Conservation (phyloP, 2,113 vertebrate genomes). For the Ophiodon elongatus region DNA sequence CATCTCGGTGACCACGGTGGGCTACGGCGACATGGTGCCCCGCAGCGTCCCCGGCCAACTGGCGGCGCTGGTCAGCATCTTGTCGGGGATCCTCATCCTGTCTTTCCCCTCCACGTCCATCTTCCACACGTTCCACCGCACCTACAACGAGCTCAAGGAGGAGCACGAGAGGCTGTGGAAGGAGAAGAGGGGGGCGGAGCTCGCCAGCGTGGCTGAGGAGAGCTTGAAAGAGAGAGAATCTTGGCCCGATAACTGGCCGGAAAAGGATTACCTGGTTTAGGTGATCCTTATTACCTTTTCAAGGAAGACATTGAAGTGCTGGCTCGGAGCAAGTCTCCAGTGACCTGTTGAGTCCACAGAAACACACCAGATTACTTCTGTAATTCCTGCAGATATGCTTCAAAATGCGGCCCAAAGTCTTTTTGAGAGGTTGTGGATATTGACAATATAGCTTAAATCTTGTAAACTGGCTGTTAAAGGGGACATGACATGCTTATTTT, state of each 20-base stretch:
- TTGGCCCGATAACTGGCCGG: slow-evolving; percentile 17
- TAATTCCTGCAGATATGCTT: neutral
- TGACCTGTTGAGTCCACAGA: neutral
- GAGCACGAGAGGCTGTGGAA: slow-evolving; percentile 83
- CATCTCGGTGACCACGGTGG: slow-evolving; percentile 94
- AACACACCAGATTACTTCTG: neutral
- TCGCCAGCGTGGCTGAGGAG: slow-evolving; percentile 51
- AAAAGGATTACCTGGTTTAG: neutral
- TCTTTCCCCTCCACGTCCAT: slow-evolving; percentile 93
- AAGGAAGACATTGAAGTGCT: slow-evolving; percentile 15
- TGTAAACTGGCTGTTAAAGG: neutral
- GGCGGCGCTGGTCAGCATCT: slow-evolving; percentile 90
- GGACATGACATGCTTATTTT: neutral
- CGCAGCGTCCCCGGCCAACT: slow-evolving; percentile 90
- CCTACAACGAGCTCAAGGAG: slow-evolving; percentile 88
- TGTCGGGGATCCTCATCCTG: slow-evolving; percentile 93
- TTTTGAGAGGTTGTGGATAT: neutral
- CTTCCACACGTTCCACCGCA: slow-evolving; percentile 91
- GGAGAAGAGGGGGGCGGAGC: slow-evolving; percentile 57
- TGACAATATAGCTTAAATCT: neutral
- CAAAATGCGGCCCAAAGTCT: neutral
- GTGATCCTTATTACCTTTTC: slow-evolving; percentile 16
- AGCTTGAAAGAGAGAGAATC: slow-evolving; percentile 40
- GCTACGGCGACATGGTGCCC: slow-evolving; percentile 94
- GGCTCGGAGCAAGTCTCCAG: neutral